phyloP scores from a whole-genome alignment of 2,888 invertebrate species.

The Hoplodrina ambigua region DNA sequence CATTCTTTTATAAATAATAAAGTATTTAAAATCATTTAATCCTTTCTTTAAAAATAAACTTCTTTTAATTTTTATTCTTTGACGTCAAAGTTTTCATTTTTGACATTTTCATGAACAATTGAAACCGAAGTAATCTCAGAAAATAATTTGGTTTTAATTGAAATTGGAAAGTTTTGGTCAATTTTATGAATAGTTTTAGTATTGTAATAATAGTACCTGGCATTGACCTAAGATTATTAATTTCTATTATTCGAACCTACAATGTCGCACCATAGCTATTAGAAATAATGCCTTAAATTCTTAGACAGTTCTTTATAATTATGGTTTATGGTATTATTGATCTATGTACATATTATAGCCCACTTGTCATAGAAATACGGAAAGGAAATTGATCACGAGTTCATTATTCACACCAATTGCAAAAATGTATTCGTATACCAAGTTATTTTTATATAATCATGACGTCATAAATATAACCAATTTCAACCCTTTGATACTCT shows the following conservation, averaged over 20 bases:
- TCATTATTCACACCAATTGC: no score
- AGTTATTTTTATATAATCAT: background rate
- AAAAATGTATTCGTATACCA: no score
- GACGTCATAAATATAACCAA: background rate
- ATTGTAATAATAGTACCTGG: background rate
- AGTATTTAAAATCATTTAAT: background rate
- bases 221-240: background rate
- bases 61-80: conserved; percentile 3
- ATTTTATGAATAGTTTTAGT: conserved; percentile 5
- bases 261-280: background rate
- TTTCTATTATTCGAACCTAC: conserved; percentile 12
- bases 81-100: background rate
- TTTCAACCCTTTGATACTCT: background rate
- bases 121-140: background rate
- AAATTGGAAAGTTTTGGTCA: conserved; percentile 8
- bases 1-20: no score
- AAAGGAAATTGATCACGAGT: no score
- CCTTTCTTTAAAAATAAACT: background rate
- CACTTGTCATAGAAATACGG: no score
- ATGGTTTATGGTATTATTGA: no score
- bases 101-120: conserved; percentile 6
- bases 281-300: background rate
- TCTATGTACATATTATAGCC: no score
- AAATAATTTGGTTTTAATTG: conserved; percentile 1
- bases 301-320: background rate